A percentile compares a stretch with the other conserved stretches of the same genome.
These are phyloP conservation scores for Amniataba percoides DNA, from an alignment of 2,797 vertebrate genomes.

Conservation along the genomic window DNA sequence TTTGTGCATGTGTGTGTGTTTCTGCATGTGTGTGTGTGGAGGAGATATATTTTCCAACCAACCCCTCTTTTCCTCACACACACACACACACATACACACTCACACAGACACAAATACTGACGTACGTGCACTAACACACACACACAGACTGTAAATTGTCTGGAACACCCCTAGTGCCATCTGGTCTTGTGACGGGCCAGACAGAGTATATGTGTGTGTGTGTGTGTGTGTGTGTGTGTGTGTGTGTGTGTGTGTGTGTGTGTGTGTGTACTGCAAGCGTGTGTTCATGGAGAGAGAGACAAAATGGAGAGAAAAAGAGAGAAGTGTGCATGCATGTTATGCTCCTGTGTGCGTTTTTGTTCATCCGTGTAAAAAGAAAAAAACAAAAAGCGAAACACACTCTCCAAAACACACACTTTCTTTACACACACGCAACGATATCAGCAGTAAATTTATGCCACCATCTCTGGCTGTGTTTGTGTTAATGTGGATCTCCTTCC, in stretches of 20 bases:
- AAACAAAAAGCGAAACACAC: not conserved
- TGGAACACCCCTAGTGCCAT: constrained; percentile 84
- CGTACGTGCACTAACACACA: constrained; percentile 42
- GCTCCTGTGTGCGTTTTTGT: constrained; percentile 20
- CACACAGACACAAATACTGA: constrained; percentile 25
- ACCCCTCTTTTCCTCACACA: constrained; percentile 29
- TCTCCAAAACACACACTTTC: constrained; percentile 3
- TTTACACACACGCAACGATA: constrained; percentile 21
- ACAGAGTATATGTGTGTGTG: constrained; percentile 49
- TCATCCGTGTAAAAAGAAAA: constrained; percentile 17
- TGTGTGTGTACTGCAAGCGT: constrained; percentile 34
- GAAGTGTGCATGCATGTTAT: constrained; percentile 51
- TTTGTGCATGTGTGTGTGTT: not conserved
- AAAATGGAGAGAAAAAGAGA: constrained; percentile 38
- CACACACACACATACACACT: constrained; percentile 31
- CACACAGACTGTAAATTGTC: constrained; percentile 81
- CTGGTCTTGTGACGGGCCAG: constrained; percentile 81
- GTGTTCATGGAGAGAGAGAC: constrained; percentile 30
- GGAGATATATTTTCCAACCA: constrained; percentile 60
- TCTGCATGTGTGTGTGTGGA: not conserved
- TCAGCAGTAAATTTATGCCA: constrained; percentile 42
- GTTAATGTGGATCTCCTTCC: constrained; percentile 52
- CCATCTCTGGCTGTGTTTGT: constrained; percentile 43
- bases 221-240: constrained; percentile 30
- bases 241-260: constrained; percentile 28